Evolutionary conservation across 2,113 vertebrate species (phyloP).

Genomic region (Lipophrys pholis): DNA sequence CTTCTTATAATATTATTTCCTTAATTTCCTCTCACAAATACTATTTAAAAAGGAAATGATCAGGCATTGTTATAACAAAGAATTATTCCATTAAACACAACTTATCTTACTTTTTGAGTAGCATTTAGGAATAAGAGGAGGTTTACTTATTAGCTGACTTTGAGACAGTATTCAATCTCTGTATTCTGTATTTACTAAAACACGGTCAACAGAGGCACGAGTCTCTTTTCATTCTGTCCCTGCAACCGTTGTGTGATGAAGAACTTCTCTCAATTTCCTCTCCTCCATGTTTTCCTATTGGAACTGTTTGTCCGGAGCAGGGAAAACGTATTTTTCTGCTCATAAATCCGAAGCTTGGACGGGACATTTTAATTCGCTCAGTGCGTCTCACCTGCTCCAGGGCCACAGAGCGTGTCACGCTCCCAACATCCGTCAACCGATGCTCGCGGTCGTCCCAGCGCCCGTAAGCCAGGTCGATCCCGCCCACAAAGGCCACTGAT

Average conservation of each 20-base stretch:
- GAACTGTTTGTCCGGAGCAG: slow-evolving; percentile 20
- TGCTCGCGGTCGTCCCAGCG: slow-evolving; percentile 94
- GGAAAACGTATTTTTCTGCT: slow-evolving; percentile 4
- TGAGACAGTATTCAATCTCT: no score
- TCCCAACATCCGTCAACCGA: slow-evolving; percentile 93
- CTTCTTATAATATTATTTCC: no score
- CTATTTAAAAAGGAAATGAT: no score
- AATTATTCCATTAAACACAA: no score
- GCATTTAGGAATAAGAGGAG: no score
- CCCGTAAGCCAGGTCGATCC: slow-evolving; percentile 95
- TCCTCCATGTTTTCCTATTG: background rate
- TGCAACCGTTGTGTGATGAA: background rate
- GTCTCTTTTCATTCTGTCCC: no score
- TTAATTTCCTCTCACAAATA: no score
- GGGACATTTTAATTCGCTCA: background rate
- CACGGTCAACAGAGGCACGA: no score
- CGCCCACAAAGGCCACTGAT: slow-evolving; percentile 91
- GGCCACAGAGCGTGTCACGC: slow-evolving; percentile 86
- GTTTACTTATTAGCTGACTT: no score
- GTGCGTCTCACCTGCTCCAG: slow-evolving; percentile 74
- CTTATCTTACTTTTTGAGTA: no score
- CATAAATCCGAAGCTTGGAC: background rate
- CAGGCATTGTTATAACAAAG: no score
- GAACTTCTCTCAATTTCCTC: background rate
- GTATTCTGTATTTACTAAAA: no score